Evolutionary conservation across 2,888 invertebrate genomes (phyloP), one percentile per base, ranked within the genome.

Genomic region (Trachelus iudaicus): DNA sequence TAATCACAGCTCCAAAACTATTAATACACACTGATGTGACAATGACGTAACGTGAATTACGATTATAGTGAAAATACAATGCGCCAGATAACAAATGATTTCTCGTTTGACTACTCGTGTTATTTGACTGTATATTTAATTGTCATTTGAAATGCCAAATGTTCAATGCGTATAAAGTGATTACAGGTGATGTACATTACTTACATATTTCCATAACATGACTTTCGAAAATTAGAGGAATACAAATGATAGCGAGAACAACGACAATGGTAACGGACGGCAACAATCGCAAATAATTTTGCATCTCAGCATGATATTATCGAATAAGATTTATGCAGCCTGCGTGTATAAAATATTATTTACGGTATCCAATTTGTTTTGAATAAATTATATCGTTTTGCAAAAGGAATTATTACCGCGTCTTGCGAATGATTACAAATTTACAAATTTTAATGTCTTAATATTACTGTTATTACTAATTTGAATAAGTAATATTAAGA

Each of bases 261-360:
- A 86, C 87, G 87, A 86, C 83, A 86, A 87, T 85, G 88, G 87
- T 88, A 86, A 88, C 85, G 85, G 86, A 85, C 85, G 84, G 85
- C 82, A 81, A 85, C 82, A 83, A 82, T 82, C 84, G 84, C 83
- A 85, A 82, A 84, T 85, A 79, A 83, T 33, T 85, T 84, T 83
- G 84, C 83, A 84, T 80, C 83, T 82, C 76, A 84, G 87, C 85
- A 86, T 83, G 83, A 80, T 75, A 56, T 15, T 23, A 23, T 23
- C 23, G 9, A 56, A 56, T 56, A 56, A 56, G 23, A 6, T 23
- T 23, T 9, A 56, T 56, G 56, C 56, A 56, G 56, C 23, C 56
- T 56, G 56, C 56, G 56, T 56, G 23, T 56, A 56, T 56, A 23
- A 56, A 56, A 40, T 40, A 40, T 56, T 56, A 56, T 23, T 2